phyloP scores from a whole-genome alignment of 2,888 invertebrate genomes.

The Cataglyphis altisquamis region DNA sequence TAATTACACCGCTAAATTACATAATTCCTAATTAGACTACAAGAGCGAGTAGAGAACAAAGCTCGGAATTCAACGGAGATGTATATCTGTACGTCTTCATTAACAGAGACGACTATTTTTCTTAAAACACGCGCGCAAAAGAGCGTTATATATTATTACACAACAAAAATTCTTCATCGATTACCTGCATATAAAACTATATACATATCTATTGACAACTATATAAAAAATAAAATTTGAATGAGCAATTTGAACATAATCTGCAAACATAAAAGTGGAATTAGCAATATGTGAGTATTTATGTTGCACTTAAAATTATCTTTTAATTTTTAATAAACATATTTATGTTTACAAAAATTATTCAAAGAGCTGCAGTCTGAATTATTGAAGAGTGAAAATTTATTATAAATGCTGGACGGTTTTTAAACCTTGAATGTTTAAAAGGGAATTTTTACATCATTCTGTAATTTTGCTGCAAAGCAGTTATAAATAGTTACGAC shows the following conservation, averaged over 20 bases:
- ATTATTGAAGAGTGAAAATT: not conserved
- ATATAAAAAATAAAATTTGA: conserved; percentile 3
- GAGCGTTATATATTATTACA: conserved; percentile 35
- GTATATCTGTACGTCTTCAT: conserved; percentile 55
- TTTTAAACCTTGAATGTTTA: not conserved
- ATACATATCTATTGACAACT: not conserved
- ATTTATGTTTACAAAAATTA: not conserved
- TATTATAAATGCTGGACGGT: not conserved
- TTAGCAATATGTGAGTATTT: not conserved
- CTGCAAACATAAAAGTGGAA: not conserved
- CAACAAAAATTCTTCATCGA: conserved; percentile 33
- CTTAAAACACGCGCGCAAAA: not conserved
- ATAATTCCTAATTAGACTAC: conserved; percentile 57
- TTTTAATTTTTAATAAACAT: not conserved
- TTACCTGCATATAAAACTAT: conserved; percentile 14
- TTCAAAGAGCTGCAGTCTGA: not conserved
- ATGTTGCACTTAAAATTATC: not conserved
- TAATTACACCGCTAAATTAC: conserved; percentile 21
- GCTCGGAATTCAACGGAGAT: conserved; percentile 17
- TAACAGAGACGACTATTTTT: conserved; percentile 52
- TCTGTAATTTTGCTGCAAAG: not conserved
- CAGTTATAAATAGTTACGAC: not conserved
- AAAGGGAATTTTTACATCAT: not conserved
- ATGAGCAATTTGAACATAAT: not conserved
- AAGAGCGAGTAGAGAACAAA: not conserved